Base-by-base conservation (phyloP, 2,113 vertebrate genomes). In the Fregetta grallaria region DNA sequence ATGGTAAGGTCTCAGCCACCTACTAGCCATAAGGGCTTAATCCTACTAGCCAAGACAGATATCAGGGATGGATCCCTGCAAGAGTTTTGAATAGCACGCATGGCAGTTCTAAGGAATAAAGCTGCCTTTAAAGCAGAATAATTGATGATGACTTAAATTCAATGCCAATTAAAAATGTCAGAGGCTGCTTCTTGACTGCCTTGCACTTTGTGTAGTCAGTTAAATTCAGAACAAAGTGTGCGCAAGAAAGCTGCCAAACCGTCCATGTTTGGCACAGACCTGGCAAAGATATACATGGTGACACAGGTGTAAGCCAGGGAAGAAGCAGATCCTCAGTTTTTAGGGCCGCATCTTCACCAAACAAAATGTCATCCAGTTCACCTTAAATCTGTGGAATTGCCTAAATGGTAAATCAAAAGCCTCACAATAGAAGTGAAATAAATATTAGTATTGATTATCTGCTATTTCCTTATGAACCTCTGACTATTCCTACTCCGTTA, bases 11-110 rank as follows among this genome's bases (percentile, higher is more conserved):
- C 95, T 95, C 94, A 94, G 84, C 92, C 91, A 94, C 92, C 94
- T 96, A 96, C 96, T 95, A 97, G 80, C 96, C 94, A 95, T 95
- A 94, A 95, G 89, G 85, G 80, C 79, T 95, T 97, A 96, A 94
- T 93, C 92, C 90, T 87, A 73, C 94, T 76, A 92, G 67, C 92
- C 96, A 96, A 97, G 96, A 94, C 44, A 93, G 94, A 94, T 97
- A 95, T 9, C 55, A 92, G 67, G 58, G 70, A 92, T 86, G 84
- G 90, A 82, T 91, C 87, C 77, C 71, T 91, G 87, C 89, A 96
- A 95, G 92, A 92, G 70, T 86, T 87, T 68, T 95, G 87, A 94
- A 95, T 76, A 94, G 50, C 78, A 25, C 50, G 81, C 63, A 30
- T 75, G 45, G 62, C 70, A 86, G 65, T 97, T 94, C 49, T 75